Conservation (phyloP, 2,888 invertebrate species). For the Agrotis clavis region DNA sequence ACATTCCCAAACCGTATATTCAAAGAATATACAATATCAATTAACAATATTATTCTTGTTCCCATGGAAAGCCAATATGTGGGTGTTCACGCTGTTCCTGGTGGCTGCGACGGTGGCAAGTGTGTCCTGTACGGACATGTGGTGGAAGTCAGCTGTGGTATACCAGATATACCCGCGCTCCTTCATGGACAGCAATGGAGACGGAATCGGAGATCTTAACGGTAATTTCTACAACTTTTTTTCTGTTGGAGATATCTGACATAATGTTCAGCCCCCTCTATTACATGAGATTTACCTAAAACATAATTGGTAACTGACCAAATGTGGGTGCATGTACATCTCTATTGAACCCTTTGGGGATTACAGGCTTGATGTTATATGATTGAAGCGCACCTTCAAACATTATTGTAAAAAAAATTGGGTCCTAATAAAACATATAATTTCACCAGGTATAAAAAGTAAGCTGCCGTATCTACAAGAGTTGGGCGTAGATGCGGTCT, state of each 20-base stretch:
- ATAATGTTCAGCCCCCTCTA: too few species aligned
- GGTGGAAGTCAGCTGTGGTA: conserved; percentile 94
- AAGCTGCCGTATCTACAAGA: conserved; percentile 90
- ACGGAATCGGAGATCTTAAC: conserved; percentile 94
- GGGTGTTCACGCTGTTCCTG: conserved; percentile 31
- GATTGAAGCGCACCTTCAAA: too few species aligned
- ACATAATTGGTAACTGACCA: too few species aligned
- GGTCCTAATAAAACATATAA: neutral
- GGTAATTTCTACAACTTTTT: conserved; percentile 81
- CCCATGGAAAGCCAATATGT: conserved; percentile 37
- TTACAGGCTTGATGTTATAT: too few species aligned
- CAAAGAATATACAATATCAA: neutral
- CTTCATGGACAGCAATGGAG: conserved; percentile 94
- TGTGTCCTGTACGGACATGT: conserved; percentile 82
- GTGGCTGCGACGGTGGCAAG: conserved; percentile 23
- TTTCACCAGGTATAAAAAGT: conserved; percentile 78
- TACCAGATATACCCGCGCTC: conserved; percentile 95
- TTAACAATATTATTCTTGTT: conserved; percentile 54
- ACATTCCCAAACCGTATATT: neutral
- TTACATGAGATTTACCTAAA: too few species aligned
- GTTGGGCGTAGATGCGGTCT: conserved; percentile 92
- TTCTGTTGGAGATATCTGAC: neutral
- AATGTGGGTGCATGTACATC: too few species aligned
- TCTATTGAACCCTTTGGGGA: too few species aligned
- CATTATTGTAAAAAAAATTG: too few species aligned